Percentiles rank a stretch among this genome's conserved stretches.
Conservation (phyloP, 2,113 vertebrate species). For the Alexandromys fortis region DNA sequence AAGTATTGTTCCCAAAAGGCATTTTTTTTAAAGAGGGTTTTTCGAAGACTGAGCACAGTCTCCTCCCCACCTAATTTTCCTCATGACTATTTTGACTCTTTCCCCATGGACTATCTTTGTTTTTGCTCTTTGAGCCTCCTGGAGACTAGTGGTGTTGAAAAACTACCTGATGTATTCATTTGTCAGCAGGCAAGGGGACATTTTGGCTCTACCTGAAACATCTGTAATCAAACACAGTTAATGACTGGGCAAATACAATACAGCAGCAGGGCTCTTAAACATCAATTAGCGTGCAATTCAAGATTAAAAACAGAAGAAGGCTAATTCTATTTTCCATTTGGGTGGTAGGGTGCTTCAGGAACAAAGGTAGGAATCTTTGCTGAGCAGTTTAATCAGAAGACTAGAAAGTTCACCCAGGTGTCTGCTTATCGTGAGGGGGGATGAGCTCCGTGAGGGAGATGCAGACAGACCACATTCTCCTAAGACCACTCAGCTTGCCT, state of each 20-base stretch:
- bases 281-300: slow-evolving; percentile 81
- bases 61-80: slow-evolving; percentile 24
- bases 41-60: background rate
- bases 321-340: slow-evolving; percentile 80
- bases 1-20: background rate
- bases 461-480: background rate
- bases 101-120: slow-evolving; percentile 9
- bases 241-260: slow-evolving; percentile 81
- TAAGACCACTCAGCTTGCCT: background rate
- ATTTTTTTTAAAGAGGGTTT: background rate
- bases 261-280: slow-evolving; percentile 76
- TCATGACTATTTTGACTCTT: background rate
- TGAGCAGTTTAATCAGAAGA: slow-evolving; percentile 29
- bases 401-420: background rate
- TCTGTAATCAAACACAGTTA: slow-evolving; percentile 83
- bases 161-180: slow-evolving; percentile 45
- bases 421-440: background rate
- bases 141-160: slow-evolving; percentile 42
- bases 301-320: slow-evolving; percentile 78
- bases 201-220: slow-evolving; percentile 76
- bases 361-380: background rate
- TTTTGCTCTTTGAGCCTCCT: background rate
- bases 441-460: background rate
- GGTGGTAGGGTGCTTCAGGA: background rate
- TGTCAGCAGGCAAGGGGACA: slow-evolving; percentile 33